Evolutionary conservation across 1,140 invertebrate species (phyloP).

Genomic region (Drosophila tropicalis): DNA sequence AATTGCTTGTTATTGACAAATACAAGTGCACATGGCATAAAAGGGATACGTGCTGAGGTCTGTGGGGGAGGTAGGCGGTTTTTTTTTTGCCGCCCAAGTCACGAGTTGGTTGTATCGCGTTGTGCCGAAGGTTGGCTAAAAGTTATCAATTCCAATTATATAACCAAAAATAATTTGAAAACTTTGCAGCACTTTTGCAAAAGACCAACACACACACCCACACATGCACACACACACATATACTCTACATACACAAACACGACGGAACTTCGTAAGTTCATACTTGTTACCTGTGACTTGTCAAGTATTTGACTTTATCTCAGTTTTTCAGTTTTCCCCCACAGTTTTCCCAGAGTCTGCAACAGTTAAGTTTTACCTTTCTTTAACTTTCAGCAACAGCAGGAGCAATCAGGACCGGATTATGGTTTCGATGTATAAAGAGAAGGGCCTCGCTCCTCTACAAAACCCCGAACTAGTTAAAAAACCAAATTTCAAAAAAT

Average conservation of each 20-base stretch:
- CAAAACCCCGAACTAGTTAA: no score
- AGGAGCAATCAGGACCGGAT: conserved; percentile 1
- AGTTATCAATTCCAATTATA: conserved; percentile 82
- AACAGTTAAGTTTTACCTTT: conserved; percentile 57
- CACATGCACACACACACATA: conserved; percentile 24
- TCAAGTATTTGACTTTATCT: conserved; percentile 82
- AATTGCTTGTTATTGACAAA: conserved; percentile 81
- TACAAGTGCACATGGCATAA: conserved; percentile 52
- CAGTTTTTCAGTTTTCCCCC: conserved; percentile 40
- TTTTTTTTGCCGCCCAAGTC: background rate
- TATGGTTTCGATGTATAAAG: background rate
- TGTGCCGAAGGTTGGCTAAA: conserved; percentile 42
- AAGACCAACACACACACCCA: conserved; percentile 55
- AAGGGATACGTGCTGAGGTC: background rate
- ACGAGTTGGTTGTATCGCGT: conserved; percentile 32
- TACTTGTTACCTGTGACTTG: conserved; percentile 80
- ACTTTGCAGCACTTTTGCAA: conserved; percentile 74
- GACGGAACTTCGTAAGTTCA: conserved; percentile 75
- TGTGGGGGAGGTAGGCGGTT: background rate
- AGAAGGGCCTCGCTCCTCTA: no score
- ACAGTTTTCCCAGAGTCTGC: conserved; percentile 16
- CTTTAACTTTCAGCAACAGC: conserved; percentile 54
- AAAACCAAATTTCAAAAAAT: no score
- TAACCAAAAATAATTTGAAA: conserved; percentile 82
- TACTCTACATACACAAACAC: conserved; percentile 34